Base-by-base conservation (phyloP, 2,113 vertebrate genomes). In the Leucopsar rothschildi region DNA sequence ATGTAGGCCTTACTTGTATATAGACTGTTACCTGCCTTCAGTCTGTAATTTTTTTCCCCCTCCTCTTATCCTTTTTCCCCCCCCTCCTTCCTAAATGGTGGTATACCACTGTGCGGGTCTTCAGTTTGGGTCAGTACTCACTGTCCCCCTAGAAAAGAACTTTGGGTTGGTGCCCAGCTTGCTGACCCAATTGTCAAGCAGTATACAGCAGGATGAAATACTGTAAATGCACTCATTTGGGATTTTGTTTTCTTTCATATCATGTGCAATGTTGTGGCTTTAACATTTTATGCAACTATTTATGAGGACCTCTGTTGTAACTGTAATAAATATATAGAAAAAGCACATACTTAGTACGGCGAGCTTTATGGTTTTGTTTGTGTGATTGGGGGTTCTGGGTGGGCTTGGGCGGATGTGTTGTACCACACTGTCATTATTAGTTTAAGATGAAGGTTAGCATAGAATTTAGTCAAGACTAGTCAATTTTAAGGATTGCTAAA, bases 261-360 rank as follows among this genome's bases (percentile, higher is more conserved):
- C 98, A 98, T 98, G 99, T 99, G 99, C 99, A 99, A 99, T 99
- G 99, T 99, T 98, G 98, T 99, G 98, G 99, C 99, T 99, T 99
- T 99, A 99, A 99, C 98, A 98, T 99, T 99, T 99, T 99, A 99
- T 99, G 99, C 99, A 99, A 99, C 98, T 99, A 98, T 98, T 98
- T 98, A 99, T 99, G 99, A 99, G 98, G 98, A 99, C 98, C 98
- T 99, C 98, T 98, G 99, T 99, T 98, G 98, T 99, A 99, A 98
- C 98, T 99, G 99, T 99, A 99, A 99, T 99, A 99, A 99, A 99
- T 99, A 98, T 97, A 98, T 99, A 99, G 98, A 98, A 99, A 98
- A 99, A 99, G 98, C 98, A 99, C 97, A 98, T 98, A 97, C 98
- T 98, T 98, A 98, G 98, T 99, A 98, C 97, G 96, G 98, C 96